Evolutionary conservation across 2,113 vertebrate genomes (phyloP), one percentile per base, ranked within the genome.

Genomic region (Myrmophylax atrothorax): DNA sequence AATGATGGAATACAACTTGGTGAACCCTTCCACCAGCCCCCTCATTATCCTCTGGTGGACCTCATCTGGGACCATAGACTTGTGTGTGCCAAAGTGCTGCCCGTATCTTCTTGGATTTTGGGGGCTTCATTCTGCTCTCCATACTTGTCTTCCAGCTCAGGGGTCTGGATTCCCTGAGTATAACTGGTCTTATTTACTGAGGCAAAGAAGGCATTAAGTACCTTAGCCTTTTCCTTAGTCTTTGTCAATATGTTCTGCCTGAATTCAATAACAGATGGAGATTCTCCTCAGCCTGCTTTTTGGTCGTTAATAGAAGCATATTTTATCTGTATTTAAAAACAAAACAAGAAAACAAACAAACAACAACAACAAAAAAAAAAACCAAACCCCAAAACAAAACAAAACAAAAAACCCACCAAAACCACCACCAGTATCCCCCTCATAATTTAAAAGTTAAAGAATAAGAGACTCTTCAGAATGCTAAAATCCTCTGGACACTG

Each of bases 31-130:
- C 2, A 2, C 5, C 22, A 72, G 46, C 31, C 35, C 20, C 44
- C 16, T 77, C n/a, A 24, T n/a, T 28, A 47, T 7, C 7, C 13
- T 25, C 24, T 26, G 4, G 12, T 42, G 35, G 29, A 55, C 60
- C 12, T 16, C 40, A 29, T 25, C 35, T 0, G 2, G 7, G 6
- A 37, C 14, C 13, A 38, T 15, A 38, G 23, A 37, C 23, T 7
- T 44, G 8, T 62, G 11, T 62, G 11, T 33, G 14, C 63, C 28
- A 63, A 55, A 46, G 37, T 46, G 20, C 8, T 56, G 35, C 44
- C 11, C 12, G 7, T 64, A 82, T 63, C 8, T 16, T 24, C 28
- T 64, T 14, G 14, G 28, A 46, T 44, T 58, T 22, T 31, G 5
- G 6, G 5, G 6, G 12, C 9, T 87, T 73, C 12, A 9, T 62